Base-by-base conservation (phyloP, 2,113 vertebrate species). In the Silurus meridionalis region DNA sequence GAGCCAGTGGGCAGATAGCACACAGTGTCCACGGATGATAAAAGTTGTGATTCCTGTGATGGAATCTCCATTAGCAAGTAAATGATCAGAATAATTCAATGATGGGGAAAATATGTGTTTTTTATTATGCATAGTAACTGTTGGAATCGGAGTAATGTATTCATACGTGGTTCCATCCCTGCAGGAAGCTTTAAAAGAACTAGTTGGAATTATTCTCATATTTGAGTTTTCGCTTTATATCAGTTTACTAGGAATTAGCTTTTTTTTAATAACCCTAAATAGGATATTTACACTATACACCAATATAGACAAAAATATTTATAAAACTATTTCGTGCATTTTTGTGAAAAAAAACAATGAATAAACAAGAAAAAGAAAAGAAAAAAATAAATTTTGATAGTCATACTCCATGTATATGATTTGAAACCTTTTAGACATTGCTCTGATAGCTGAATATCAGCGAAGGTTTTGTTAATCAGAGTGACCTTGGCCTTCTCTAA, bases 401-500 rank as follows among this genome's bases (percentile, higher is more conserved):
- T 6, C 5, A 37, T 67, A 67, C 1, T 28, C 13, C 37, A 67
- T 13, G 14, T 50, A 15, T 25, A 71, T 46, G 15, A 25, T 37
- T 25, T 71, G 21, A 64, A 25, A 15, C 64, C 14, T 50, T 57
- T 5, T 13, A 79, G 60, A 53, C 15, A 57, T 66, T 64, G 4
- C 57, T 77, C 8, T 53, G 46, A 37, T 21, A 17, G 25, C 11
- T 71, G 17, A 85, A 80, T 80, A 14, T 23, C 53, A 48, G 5
- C 50, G 4, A 17, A n/a, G 52, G 48, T 60, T 4, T 57, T 50
- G 5, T 79, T 23, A 79, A 58, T 81, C 66, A 25, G 60, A 75
- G 64, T 84, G 82, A 88, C 84, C 77, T 86, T 86, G 86, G 77
- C 80, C 52, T 83, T 25, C 63, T 83, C 80, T 82, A 64, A 55